Evolutionary conservation across 35 echinoderm and acorn worm genomes (phyloP).

Genomic region (Lytechinus variegatus): DNA sequence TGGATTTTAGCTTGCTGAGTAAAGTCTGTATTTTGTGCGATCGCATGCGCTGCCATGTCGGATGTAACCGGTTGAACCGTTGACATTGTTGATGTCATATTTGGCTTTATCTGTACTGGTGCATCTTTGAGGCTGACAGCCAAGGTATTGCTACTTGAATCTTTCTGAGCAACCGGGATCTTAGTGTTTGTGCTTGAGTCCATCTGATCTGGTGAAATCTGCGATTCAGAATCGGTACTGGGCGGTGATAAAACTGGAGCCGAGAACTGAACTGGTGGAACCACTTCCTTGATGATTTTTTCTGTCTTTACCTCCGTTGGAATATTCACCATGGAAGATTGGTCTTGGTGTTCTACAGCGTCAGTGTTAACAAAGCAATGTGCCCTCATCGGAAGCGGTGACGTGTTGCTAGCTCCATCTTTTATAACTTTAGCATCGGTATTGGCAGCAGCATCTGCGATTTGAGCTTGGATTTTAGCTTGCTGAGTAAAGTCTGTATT

Average conservation of each 20-base stretch:
- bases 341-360: too few relatives aligned
- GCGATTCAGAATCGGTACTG: background rate
- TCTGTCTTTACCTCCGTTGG: background rate
- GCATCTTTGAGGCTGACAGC: background rate
- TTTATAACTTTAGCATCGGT: too few relatives aligned
- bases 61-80: background rate
- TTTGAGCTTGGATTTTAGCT: background rate
- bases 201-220: background rate
- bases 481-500: background rate
- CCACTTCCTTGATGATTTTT: conserved; percentile 13
- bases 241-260: conserved; percentile 8
- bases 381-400: too few relatives aligned
- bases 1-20: background rate
- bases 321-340: background rate
- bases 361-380: too few relatives aligned
- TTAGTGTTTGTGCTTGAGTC: conserved; percentile 44
- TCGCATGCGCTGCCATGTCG: background rate
- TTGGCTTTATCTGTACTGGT: background rate
- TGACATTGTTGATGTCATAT: background rate
- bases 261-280: background rate
- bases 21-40: background rate
- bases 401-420: too few relatives aligned
- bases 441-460: background rate
- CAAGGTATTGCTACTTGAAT: background rate
- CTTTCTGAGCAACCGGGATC: background rate